These are phyloP conservation scores for Phengaris arion DNA, from an alignment of 2,888 invertebrate genomes.

Conservation along the genomic window DNA sequence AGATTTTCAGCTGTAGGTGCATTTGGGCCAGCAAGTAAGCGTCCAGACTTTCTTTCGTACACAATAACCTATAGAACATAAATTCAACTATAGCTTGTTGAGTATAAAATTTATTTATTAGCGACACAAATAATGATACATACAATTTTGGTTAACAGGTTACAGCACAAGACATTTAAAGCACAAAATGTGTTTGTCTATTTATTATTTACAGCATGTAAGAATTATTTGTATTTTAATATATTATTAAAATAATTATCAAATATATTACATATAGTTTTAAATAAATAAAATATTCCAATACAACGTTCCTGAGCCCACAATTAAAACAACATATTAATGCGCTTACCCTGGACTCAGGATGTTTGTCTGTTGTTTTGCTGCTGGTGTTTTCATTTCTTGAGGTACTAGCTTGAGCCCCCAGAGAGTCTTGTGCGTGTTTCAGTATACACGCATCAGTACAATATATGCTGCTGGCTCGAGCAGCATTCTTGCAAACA, in stretches of 20 bases:
- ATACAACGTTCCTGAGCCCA: conserved; percentile 20
- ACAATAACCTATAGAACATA: conserved; percentile 83
- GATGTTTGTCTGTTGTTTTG: conserved; percentile 54
- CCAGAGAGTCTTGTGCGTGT: conserved; percentile 86
- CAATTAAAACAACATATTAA: conserved; percentile 29
- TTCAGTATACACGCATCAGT: conserved; percentile 92
- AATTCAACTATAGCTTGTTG: conserved; percentile 4
- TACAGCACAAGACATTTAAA: background rate
- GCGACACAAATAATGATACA: background rate
- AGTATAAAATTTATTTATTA: background rate
- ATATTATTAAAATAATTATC: background rate
- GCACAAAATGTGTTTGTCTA: background rate
- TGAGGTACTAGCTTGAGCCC: conserved; percentile 46
- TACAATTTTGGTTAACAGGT: background rate
- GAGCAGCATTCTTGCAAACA: conserved; percentile 87
- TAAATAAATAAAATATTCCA: background rate
- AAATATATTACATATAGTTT: background rate
- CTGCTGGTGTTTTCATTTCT: conserved; percentile 52
- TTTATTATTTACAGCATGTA: background rate
- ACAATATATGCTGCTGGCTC: conserved; percentile 93
- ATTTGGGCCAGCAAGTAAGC: conserved; percentile 85
- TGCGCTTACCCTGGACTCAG: conserved; percentile 63
- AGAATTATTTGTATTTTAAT: background rate
- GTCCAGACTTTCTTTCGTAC: conserved; percentile 89
- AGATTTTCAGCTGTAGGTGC: conserved; percentile 91